These are phyloP conservation scores for Microcebus tavaratra DNA, from an alignment of 2,113 vertebrate species.

Conservation along the genomic window DNA sequence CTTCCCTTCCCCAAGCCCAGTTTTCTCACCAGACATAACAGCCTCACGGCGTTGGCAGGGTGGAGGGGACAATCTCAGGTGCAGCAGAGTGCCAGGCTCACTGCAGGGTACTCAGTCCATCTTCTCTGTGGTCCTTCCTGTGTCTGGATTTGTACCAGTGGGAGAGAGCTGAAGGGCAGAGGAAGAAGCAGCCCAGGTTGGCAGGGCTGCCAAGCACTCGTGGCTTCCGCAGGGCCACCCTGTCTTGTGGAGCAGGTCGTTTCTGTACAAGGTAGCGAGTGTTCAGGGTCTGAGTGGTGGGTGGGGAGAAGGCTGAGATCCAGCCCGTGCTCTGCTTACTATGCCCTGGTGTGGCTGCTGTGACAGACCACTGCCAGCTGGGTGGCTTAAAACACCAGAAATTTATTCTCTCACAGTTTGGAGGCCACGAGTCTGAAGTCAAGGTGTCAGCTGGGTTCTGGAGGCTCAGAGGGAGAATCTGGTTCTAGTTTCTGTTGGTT, in stretches of 20 bases:
- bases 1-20: neutral
- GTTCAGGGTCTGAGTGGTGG: accelerated
- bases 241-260: neutral
- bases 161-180: neutral
- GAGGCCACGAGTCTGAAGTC: neutral
- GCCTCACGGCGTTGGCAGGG: neutral
- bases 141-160: neutral
- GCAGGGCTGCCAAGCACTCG: neutral
- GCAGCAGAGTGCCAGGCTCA: too few species aligned
- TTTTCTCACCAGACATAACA: neutral
- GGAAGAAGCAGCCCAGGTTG: neutral
- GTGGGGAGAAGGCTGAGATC: too few species aligned
- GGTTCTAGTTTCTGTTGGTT: too few species aligned
- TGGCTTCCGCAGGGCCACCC: neutral
- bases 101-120: neutral
- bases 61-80: neutral
- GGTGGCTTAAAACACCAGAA: neutral
- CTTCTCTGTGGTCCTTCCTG: neutral
- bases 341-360: neutral
- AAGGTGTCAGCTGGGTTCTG: neutral
- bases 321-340: neutral
- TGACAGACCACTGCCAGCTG: neutral
- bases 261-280: neutral
- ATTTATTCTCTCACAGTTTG: neutral
- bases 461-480: neutral